These are phyloP conservation scores for Apogon hyalosoma DNA, from an alignment of 2,797 vertebrate genomes.

Conservation along the genomic window DNA sequence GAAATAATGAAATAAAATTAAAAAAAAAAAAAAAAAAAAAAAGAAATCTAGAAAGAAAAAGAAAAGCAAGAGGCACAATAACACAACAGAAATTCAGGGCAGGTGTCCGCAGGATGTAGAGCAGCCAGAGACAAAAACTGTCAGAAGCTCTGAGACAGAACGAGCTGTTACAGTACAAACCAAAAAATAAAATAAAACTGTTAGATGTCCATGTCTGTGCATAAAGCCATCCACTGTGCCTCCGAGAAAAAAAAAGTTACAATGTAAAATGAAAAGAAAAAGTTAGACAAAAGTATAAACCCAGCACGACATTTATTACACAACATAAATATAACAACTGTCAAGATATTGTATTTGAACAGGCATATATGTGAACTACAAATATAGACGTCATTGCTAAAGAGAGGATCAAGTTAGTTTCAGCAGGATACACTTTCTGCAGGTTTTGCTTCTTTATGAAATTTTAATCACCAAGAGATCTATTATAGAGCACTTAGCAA, in stretches of 20 bases:
- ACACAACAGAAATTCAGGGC: conserved; percentile 77
- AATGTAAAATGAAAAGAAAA: conserved; percentile 73
- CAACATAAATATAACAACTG: conserved; percentile 90
- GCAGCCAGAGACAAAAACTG: conserved; percentile 69
- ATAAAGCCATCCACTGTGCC: conserved; percentile 86
- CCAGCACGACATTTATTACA: conserved; percentile 94
- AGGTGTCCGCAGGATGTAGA: conserved; percentile 68
- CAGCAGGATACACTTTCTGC: conserved; percentile 87
- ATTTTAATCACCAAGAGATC: conserved; percentile 83
- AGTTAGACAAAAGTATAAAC: conserved; percentile 82
- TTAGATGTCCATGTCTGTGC: conserved; percentile 73
- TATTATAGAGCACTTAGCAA: conserved; percentile 87
- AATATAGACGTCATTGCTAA: conserved; percentile 87
- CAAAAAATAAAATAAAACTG: conserved; percentile 20
- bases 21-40: conserved; percentile 46
- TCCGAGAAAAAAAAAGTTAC: conserved; percentile 72
- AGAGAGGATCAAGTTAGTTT: conserved; percentile 87
- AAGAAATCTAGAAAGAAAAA: conserved; percentile 51
- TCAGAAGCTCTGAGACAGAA: conserved; percentile 70
- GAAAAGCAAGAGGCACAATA: conserved; percentile 81
- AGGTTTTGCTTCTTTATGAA: conserved; percentile 82
- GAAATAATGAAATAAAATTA: conserved; percentile 72
- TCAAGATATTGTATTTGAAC: conserved; percentile 89
- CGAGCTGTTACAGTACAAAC: conserved; percentile 74
- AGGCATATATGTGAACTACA: conserved; percentile 91